Evolutionary conservation across 2,113 vertebrate genomes (phyloP).

Genomic region (Epinephelus lanceolatus): DNA sequence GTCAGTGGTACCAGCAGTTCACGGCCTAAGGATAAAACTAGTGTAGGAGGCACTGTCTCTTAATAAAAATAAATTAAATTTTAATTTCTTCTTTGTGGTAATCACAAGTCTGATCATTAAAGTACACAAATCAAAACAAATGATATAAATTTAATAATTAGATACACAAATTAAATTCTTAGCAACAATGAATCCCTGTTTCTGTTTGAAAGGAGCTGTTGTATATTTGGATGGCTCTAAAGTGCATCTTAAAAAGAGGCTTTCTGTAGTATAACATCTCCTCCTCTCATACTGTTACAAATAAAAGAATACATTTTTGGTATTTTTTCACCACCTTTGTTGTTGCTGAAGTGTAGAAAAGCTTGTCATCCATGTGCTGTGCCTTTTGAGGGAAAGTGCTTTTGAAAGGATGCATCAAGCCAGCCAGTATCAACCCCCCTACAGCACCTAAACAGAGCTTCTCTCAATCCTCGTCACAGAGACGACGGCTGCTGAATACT

Average conservation of each 20-base stretch:
- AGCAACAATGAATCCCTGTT: neutral
- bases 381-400: conserved; percentile 66
- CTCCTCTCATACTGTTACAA: neutral
- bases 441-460: conserved; percentile 69
- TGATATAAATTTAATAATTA: neutral
- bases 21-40: neutral
- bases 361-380: conserved; percentile 53
- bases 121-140: neutral
- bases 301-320: conserved; percentile 15
- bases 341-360: conserved; percentile 35
- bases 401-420: conserved; percentile 71
- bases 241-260: neutral
- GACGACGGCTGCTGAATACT: conserved; percentile 71
- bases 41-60: neutral
- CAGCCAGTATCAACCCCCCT: conserved; percentile 41
- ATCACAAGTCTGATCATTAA: neutral
- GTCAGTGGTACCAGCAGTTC: neutral
- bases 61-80: neutral
- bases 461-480: conserved; percentile 67
- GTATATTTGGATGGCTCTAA: neutral
- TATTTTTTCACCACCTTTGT: conserved; percentile 30
- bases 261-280: conserved; percentile 12
- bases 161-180: neutral
- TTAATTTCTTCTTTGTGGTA: neutral
- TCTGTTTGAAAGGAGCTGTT: neutral